Evolutionary conservation across 1,140 invertebrate genomes (phyloP).

Genomic region (Episyrphus balteatus): DNA sequence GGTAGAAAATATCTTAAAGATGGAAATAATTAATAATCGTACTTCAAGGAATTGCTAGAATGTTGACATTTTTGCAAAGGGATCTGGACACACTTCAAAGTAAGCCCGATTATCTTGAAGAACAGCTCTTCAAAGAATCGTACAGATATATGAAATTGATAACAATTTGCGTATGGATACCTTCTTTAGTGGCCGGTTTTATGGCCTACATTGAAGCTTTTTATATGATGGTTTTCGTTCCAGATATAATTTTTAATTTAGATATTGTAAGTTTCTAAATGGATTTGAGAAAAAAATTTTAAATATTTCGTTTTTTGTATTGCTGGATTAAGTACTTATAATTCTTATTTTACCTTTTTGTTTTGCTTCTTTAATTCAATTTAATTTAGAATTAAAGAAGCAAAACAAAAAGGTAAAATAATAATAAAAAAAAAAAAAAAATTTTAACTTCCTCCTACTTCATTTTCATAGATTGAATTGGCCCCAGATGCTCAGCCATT

Average conservation of each 20-base stretch:
- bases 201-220: constrained; percentile 23
- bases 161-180: constrained; percentile 19
- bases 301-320: too few relatives aligned
- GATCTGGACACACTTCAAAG: constrained; percentile 9
- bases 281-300: too few relatives aligned
- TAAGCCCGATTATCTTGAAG: constrained; percentile 12
- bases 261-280: constrained; percentile 11
- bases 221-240: constrained; percentile 22
- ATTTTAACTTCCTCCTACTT: too few relatives aligned
- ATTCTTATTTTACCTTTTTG: too few relatives aligned
- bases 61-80: constrained; percentile 10
- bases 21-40: not conserved
- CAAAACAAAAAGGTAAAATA: too few relatives aligned
- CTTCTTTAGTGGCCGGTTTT: constrained; percentile 19
- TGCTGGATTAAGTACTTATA: too few relatives aligned
- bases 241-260: constrained; percentile 21
- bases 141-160: constrained; percentile 14
- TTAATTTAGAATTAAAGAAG: too few relatives aligned
- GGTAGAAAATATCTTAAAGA: too few relatives aligned
- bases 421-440: too few relatives aligned
- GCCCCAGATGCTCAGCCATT: constrained; percentile 18
- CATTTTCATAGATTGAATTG: too few relatives aligned
- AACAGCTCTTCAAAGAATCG: constrained; percentile 9
- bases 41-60: constrained; percentile 10
- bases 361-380: too few relatives aligned